A percentile compares a stretch with the other conserved stretches of the same genome.
phyloP scores from a whole-genome alignment of 2,888 invertebrate species.

The Drosophila nr. perissopoda region DNA sequence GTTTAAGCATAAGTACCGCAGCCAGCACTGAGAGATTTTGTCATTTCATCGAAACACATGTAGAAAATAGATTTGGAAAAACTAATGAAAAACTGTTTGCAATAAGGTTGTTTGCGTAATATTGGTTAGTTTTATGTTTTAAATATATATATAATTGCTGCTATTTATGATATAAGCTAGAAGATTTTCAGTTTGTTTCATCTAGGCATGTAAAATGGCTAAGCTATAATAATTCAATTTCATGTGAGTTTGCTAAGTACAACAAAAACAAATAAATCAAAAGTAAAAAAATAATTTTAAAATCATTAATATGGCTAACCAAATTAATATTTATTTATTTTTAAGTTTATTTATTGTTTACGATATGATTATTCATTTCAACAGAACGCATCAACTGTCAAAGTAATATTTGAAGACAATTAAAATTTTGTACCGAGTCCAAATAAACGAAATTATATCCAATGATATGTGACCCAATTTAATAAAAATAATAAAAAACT shows the following conservation, averaged over 20 bases:
- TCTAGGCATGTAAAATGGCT: slow-evolving; percentile 19
- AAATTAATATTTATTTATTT: slow-evolving; percentile 21
- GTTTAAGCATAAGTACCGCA: slow-evolving; percentile 59
- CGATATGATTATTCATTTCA: slow-evolving; percentile 70
- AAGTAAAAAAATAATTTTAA: slow-evolving; percentile 12
- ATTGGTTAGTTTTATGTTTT: slow-evolving; percentile 22
- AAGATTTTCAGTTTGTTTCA: slow-evolving; percentile 26
- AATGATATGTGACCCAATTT: slow-evolving; percentile 56
- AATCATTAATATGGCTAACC: slow-evolving; percentile 32
- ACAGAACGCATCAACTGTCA: slow-evolving; percentile 26
- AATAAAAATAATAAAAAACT: slow-evolving; percentile 5
- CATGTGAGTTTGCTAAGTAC: slow-evolving; percentile 53
- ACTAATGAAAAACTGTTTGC: slow-evolving; percentile 7
- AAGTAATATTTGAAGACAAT: slow-evolving; percentile 9
- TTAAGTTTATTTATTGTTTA: slow-evolving; percentile 53
- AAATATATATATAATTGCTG: slow-evolving; percentile 27
- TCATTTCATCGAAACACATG: slow-evolving; percentile 22
- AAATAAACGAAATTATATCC: slow-evolving; percentile 17
- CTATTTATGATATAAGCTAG: slow-evolving; percentile 35
- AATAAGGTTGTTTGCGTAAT: slow-evolving; percentile 8
- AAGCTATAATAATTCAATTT: slow-evolving; percentile 23
- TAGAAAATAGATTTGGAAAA: slow-evolving; percentile 24
- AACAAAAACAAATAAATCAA: slow-evolving; percentile 57
- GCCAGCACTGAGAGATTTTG: slow-evolving; percentile 52
- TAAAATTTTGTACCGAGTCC: slow-evolving; percentile 40